phyloP scores from a whole-genome alignment of 2,113 vertebrate genomes.

The Onychostoma macrolepis region DNA sequence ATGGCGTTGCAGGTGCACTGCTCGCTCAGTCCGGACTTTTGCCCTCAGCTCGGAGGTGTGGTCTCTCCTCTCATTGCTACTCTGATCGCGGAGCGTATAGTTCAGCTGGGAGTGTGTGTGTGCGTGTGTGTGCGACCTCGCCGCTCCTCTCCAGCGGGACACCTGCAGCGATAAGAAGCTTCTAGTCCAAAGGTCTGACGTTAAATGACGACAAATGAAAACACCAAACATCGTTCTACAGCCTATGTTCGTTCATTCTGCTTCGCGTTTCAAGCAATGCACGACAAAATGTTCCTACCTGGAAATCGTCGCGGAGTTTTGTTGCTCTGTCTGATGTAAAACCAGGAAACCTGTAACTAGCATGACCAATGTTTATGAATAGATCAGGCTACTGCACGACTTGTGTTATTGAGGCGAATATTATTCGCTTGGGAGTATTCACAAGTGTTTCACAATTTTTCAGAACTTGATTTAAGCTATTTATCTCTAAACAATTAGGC shows the following conservation, averaged over 20 bases:
- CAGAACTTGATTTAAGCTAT: neutral
- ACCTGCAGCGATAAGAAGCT: slow-evolving; percentile 30
- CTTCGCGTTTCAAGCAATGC: neutral
- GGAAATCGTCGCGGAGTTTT: neutral
- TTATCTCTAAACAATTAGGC: neutral
- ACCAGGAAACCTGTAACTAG: neutral
- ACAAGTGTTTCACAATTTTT: neutral
- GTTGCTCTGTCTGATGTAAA: neutral
- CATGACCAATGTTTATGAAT: neutral
- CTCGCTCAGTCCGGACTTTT: slow-evolving; percentile 47
- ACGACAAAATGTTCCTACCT: neutral
- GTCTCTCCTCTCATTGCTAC: slow-evolving; percentile 36
- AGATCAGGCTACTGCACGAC: neutral
- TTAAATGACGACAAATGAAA: neutral
- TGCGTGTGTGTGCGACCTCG: slow-evolving; percentile 21
- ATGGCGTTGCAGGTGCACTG: slow-evolving; percentile 39
- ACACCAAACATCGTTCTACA: neutral
- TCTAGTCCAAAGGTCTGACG: neutral
- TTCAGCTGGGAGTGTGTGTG: slow-evolving; percentile 18
- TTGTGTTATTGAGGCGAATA: neutral
- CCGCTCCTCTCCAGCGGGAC: slow-evolving; percentile 18
- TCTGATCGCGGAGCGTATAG: slow-evolving; percentile 35
- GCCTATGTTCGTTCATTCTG: neutral
- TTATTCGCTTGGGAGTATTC: neutral
- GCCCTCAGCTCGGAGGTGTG: slow-evolving; percentile 43